phyloP scores from a whole-genome alignment of 2,797 vertebrate species.

The Emys orbicularis region DNA sequence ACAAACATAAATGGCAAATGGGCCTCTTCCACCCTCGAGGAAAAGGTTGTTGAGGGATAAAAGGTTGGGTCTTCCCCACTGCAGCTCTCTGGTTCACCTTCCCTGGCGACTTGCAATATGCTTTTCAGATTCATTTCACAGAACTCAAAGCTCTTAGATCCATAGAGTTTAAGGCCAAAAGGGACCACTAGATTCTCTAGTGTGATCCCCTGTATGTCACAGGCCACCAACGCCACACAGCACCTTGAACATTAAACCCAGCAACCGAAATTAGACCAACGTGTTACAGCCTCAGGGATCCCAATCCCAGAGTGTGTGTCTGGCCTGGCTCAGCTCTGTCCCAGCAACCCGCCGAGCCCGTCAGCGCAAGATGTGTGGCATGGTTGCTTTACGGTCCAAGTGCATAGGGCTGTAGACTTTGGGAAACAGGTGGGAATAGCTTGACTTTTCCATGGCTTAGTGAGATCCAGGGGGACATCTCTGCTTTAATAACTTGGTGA shows the following conservation, averaged over 20 bases:
- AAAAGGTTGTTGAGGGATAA: neutral
- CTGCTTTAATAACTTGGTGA: neutral
- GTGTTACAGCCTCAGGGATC: neutral
- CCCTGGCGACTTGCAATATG: neutral
- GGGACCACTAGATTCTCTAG: neutral
- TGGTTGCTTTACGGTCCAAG: neutral
- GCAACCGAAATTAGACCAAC: neutral
- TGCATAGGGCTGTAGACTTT: neutral
- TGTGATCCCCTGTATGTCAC: neutral
- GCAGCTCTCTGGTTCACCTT: neutral
- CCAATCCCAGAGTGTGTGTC: neutral
- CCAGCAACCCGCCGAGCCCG: neutral
- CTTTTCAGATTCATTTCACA: neutral
- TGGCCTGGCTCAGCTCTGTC: neutral
- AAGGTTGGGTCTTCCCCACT: neutral
- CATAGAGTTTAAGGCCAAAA: neutral
- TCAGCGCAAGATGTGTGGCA: neutral
- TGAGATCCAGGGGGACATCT: neutral
- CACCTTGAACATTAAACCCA: neutral
- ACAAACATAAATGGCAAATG: neutral
- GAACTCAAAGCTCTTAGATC: neutral
- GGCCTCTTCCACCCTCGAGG: neutral
- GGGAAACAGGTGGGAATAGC: neutral
- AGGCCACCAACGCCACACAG: neutral
- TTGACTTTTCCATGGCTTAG: neutral